Evolutionary conservation across 1,140 invertebrate species (phyloP).

Genomic region (Dreissena polymorpha): DNA sequence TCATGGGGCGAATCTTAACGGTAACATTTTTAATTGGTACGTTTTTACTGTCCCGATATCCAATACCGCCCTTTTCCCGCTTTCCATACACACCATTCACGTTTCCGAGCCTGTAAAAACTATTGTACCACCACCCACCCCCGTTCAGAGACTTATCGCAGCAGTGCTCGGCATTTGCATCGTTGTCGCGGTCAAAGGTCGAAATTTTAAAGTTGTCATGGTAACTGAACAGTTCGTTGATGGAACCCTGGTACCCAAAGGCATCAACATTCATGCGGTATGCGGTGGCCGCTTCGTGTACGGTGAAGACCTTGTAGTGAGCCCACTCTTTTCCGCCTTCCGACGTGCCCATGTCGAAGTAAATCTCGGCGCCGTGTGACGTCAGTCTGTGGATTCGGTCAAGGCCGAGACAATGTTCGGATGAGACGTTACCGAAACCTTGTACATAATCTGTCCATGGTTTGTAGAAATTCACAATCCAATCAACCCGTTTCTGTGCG

Average conservation of each 20-base stretch:
- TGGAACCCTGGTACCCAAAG: constrained; percentile 10
- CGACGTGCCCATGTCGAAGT: constrained; percentile 23
- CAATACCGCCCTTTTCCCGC: constrained; percentile 13
- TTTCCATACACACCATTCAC: constrained; percentile 40
- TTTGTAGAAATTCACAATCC: constrained; percentile 38
- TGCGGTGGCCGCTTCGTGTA: constrained; percentile 19
- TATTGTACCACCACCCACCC: constrained; percentile 42
- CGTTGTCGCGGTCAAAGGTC: constrained; percentile 43
- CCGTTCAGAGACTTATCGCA: background rate
- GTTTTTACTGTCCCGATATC: constrained; percentile 6
- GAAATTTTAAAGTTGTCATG: constrained; percentile 44
- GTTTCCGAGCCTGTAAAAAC: constrained; percentile 22
- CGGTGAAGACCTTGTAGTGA: constrained; percentile 40
- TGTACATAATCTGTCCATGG: constrained; percentile 38
- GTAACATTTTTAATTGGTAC: constrained; percentile 18
- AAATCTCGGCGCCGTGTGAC: constrained; percentile 16
- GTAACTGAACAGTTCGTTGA: constrained; percentile 18
- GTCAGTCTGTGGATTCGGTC: constrained; percentile 42
- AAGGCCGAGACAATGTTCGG: constrained; percentile 41
- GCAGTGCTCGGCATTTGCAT: background rate
- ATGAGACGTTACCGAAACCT: constrained; percentile 35
- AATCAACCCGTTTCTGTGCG: constrained; percentile 4
- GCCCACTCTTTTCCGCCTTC: constrained; percentile 15
- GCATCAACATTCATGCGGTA: constrained; percentile 41
- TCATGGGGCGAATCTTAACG: background rate